Conservation (phyloP, 2,113 vertebrate genomes). For the Oreochromis aureus region DNA sequence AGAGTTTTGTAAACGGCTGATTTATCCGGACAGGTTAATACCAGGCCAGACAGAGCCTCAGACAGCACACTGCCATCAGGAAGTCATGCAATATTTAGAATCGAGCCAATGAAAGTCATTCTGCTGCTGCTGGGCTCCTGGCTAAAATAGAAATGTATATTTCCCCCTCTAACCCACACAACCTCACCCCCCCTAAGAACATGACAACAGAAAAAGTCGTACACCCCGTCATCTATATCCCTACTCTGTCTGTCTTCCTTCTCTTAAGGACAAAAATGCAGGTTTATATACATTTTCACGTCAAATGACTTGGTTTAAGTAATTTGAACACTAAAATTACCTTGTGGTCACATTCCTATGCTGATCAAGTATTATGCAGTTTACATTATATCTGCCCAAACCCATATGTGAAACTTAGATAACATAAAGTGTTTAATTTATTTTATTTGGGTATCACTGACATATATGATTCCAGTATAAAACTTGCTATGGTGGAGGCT, state of each 20-base stretch:
- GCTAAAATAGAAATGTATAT: constrained; percentile 67
- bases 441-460: background rate
- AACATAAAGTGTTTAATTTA: background rate
- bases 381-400: background rate
- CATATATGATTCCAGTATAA: background rate
- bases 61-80: constrained; percentile 72
- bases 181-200: background rate
- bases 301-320: background rate
- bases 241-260: background rate
- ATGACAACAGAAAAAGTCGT: background rate
- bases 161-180: background rate
- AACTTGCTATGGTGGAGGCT: background rate
- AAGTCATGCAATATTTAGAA: constrained; percentile 80
- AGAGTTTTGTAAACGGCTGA: constrained; percentile 64
- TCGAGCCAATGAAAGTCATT: constrained; percentile 66
- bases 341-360: background rate
- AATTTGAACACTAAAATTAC: background rate
- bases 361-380: background rate
- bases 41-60: constrained; percentile 63
- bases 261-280: background rate
- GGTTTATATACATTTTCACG: background rate
- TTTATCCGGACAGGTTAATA: constrained; percentile 80
- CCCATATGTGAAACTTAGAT: background rate
- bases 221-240: background rate
- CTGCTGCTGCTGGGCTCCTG: constrained; percentile 44